Percentiles rank a stretch among this genome's conserved stretches.
phyloP scores from a whole-genome alignment of 1,140 invertebrate genomes.

The Maconellicoccus hirsutus region DNA sequence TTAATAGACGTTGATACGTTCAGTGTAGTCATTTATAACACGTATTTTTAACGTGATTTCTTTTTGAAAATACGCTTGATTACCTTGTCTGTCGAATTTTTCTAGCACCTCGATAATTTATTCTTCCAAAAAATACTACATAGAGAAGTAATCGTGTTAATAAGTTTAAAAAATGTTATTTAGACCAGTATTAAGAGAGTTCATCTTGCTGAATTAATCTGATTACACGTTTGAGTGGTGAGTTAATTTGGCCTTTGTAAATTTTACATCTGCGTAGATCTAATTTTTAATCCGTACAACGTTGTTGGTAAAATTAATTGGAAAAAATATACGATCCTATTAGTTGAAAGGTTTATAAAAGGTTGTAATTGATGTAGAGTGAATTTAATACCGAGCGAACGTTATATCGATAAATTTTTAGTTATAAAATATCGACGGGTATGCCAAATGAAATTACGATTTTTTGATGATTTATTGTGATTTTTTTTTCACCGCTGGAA shows the following conservation, averaged over 20 bases:
- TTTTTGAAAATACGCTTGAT: too few relatives aligned
- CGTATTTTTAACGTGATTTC: too few relatives aligned
- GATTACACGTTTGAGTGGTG: background rate
- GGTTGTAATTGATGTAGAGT: background rate
- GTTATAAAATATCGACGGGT: background rate
- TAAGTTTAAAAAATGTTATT: slow-evolving; percentile 6
- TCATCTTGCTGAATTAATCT: background rate
- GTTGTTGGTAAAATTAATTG: background rate
- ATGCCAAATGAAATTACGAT: too few relatives aligned
- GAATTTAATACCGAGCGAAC: background rate
- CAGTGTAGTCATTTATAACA: too few relatives aligned
- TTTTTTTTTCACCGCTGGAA: too few relatives aligned
- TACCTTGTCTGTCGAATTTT: too few relatives aligned
- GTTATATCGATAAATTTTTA: background rate
- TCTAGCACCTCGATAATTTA: too few relatives aligned
- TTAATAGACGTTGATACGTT: too few relatives aligned
- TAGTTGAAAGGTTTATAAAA: background rate
- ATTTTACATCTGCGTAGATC: background rate
- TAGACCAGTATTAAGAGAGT: background rate
- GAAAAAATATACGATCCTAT: background rate
- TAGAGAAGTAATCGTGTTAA: background rate
- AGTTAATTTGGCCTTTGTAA: slow-evolving; percentile 2
- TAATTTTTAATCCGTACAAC: background rate
- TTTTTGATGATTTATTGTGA: too few relatives aligned
- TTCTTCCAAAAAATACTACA: too few relatives aligned